Evolutionary conservation across 2,113 vertebrate species (phyloP), one percentile per base, ranked within the genome.

Genomic region (Etheostoma cragini): DNA sequence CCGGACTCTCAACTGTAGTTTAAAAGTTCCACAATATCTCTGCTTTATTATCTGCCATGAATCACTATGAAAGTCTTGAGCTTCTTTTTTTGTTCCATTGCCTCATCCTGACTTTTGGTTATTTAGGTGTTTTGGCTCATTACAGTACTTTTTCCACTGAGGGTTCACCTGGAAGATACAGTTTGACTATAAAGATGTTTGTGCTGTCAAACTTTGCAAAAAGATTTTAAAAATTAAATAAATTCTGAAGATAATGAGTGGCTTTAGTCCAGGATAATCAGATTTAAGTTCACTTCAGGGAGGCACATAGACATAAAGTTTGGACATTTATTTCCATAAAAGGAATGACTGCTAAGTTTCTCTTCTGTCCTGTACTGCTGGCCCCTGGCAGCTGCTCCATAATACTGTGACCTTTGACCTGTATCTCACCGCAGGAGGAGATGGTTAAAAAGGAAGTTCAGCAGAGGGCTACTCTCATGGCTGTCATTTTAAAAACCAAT

Each of bases 151-250:
- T 65, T 73, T 73, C 69, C 53, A 72, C 42, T 17, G 3, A 17
- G n/a, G 21, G 42, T 7, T 78, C 58, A 69, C 42, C 54, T 78
- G 73, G 47, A 24, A 72, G 21, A 52, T 5, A 3, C 11, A 46
- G 54, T 73, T 38, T 54, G 53, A 78, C 68, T 65, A 57, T 54
- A 30, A 68, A 78, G 54, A 76, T 3, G n/a, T 50, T 12, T 66
- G 62, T 60, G 49, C 35, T 54, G 61, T 66, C 45, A 45, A 8
- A 26, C 19, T 8, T 6, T 60, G 35, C 35, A 50, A 6, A 45
- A 46, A 26, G 38, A 16, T 19, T 30, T 30, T 2, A 21, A 60
- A 21, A 19, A 16, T 16, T 3, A 21, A 46, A 8, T 1, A 46
- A 14, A 2, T 13, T 56, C 21, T n/a, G 33, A 33, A 49, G 15